Conservation (phyloP, 2,797 vertebrate species). For the Phalanger gymnotis region DNA sequence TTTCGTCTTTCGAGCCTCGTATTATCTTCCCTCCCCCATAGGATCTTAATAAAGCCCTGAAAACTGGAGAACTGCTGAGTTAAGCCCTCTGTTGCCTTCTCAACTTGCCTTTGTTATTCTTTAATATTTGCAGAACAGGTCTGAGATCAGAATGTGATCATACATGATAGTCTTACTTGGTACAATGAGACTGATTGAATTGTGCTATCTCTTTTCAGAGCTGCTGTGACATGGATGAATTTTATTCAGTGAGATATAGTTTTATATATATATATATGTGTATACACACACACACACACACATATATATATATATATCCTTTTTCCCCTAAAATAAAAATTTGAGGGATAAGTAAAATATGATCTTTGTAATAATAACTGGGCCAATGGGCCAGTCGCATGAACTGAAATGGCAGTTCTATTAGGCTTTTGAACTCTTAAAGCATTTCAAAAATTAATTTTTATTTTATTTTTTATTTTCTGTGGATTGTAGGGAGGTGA, state of each 20-base stretch:
- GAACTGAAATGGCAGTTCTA: constrained; percentile 2
- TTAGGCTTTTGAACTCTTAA: constrained; percentile 23
- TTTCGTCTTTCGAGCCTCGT: not conserved
- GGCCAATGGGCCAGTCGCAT: constrained; percentile 20
- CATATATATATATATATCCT: constrained; percentile 2
- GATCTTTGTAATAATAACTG: not conserved
- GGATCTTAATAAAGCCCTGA: constrained; percentile 7
- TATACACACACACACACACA: no score
- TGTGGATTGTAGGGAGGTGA: constrained; percentile 47
- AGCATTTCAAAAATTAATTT: constrained; percentile 43
- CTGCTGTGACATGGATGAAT: constrained; percentile 41
- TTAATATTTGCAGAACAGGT: constrained; percentile 62
- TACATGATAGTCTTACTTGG: constrained; percentile 58
- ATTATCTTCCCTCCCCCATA: not conserved
- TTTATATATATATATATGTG: constrained; percentile 45
- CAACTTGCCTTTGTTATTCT: constrained; percentile 79
- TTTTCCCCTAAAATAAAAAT: constrained; percentile 16
- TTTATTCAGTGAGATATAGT: constrained; percentile 54
- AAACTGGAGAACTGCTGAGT: constrained; percentile 59
- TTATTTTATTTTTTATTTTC: constrained; percentile 56
- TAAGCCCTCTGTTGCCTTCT: constrained; percentile 58
- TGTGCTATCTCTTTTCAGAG: constrained; percentile 64
- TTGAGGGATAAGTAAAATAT: constrained; percentile 26
- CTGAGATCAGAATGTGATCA: constrained; percentile 67
- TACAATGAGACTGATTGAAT: constrained; percentile 68